phyloP scores from a whole-genome alignment of 2,797 vertebrate species.

The Neosilurus mollespiculum region DNA sequence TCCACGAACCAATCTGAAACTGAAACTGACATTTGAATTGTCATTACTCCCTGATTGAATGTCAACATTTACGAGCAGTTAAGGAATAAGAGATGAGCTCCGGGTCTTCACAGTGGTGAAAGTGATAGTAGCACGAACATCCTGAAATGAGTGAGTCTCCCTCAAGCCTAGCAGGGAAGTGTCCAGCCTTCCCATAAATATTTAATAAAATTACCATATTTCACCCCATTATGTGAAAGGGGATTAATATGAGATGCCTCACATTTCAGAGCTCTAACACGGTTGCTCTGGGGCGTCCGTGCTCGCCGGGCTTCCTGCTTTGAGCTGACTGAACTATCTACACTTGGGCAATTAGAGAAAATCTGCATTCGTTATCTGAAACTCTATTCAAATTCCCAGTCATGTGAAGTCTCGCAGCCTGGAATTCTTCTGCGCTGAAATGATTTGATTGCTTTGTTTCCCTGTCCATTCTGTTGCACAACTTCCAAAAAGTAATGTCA shows the following conservation, averaged over 20 bases:
- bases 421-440: constrained; percentile 18
- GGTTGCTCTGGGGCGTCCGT: constrained; percentile 3
- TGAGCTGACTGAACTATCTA: not conserved
- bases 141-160: not conserved
- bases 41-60: constrained; percentile 7
- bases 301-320: not conserved
- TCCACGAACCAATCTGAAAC: constrained; percentile 14
- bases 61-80: constrained; percentile 21
- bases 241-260: constrained; percentile 2
- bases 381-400: constrained; percentile 15
- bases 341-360: constrained; percentile 16
- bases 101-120: constrained; percentile 15
- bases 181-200: not conserved
- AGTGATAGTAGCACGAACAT: not conserved
- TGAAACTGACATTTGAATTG: constrained; percentile 21
- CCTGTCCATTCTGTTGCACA: constrained; percentile 7
- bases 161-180: not conserved
- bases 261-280: not conserved
- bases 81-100: constrained; percentile 3
- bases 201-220: constrained; percentile 11
- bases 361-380: constrained; percentile 1
- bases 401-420: constrained; percentile 9
- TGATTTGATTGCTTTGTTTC: constrained; percentile 1
- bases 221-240: not conserved
- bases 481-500: constrained; percentile 6